A percentile compares a stretch with the other conserved stretches of the same genome.
phyloP scores from a whole-genome alignment of 2,113 vertebrate genomes.

The Psilopogon haemacephalus region DNA sequence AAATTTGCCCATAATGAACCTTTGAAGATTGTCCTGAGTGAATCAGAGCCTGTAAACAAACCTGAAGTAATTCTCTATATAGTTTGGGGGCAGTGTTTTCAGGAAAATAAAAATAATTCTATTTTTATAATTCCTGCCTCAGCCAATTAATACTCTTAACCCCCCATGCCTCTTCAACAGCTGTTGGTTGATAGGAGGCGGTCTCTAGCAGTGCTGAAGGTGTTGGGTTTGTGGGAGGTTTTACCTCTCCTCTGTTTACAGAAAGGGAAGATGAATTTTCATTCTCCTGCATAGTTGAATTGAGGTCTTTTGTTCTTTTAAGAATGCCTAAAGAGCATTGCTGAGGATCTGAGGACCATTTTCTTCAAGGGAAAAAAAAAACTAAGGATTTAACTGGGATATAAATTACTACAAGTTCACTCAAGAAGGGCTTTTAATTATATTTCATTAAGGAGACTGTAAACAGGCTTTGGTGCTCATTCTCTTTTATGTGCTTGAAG shows the following conservation, averaged over 20 bases:
- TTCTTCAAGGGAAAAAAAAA: not conserved
- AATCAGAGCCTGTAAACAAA: no score
- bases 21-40: no score
- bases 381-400: not conserved
- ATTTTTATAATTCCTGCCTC: no score
- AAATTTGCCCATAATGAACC: no score
- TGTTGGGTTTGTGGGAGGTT: conserved; percentile 15
- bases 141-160: no score
- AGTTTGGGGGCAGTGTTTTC: no score
- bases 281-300: not conserved
- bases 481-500: not conserved
- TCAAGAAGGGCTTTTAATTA: not conserved
- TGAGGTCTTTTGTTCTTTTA: not conserved
- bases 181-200: not conserved
- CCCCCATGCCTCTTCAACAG: no score
- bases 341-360: not conserved
- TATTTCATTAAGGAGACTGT: not conserved
- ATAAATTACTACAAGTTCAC: not conserved
- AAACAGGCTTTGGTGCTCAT: not conserved
- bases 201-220: not conserved
- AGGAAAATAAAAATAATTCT: no score
- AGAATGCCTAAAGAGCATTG: not conserved
- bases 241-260: not conserved
- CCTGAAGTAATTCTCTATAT: no score
- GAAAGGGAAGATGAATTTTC: not conserved